Evolutionary conservation across 2,888 invertebrate genomes (phyloP).

Genomic region (Diplolepis rosae): DNA sequence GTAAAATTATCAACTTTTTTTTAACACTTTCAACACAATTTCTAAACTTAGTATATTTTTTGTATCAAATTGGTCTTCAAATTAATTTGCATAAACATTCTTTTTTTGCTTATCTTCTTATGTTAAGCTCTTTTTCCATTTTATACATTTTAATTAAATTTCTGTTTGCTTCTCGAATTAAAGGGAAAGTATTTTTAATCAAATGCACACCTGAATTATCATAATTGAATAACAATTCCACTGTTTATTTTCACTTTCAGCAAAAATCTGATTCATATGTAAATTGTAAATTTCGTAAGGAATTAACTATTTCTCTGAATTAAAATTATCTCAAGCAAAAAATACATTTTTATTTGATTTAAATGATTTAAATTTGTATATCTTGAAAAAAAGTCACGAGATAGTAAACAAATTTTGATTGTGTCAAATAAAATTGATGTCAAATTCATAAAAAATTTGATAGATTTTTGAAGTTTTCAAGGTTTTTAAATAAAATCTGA

Average conservation of each 20-base stretch:
- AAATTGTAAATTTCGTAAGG: background rate
- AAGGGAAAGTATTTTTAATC: constrained; percentile 7
- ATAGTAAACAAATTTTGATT: no score
- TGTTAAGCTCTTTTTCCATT: constrained; percentile 2
- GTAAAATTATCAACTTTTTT: no score
- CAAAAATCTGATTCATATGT: background rate
- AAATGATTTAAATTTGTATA: background rate
- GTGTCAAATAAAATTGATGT: no score
- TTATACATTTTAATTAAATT: background rate
- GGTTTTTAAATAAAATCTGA: background rate
- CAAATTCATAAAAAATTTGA: no score
- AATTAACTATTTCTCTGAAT: background rate
- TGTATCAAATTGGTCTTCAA: no score
- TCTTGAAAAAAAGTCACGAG: background rate
- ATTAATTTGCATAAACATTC: background rate
- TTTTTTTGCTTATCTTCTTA: background rate
- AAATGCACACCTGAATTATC: constrained; percentile 12
- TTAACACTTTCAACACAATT: no score
- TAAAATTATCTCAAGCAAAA: background rate
- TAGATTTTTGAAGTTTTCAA: background rate
- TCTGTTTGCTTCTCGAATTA: background rate
- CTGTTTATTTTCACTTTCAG: background rate
- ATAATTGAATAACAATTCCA: constrained; percentile 13
- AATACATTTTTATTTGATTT: background rate
- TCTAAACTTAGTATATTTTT: no score